Evolutionary conservation across 2,797 vertebrate genomes (phyloP).

Genomic region (Rhinatrema bivittatum): DNA sequence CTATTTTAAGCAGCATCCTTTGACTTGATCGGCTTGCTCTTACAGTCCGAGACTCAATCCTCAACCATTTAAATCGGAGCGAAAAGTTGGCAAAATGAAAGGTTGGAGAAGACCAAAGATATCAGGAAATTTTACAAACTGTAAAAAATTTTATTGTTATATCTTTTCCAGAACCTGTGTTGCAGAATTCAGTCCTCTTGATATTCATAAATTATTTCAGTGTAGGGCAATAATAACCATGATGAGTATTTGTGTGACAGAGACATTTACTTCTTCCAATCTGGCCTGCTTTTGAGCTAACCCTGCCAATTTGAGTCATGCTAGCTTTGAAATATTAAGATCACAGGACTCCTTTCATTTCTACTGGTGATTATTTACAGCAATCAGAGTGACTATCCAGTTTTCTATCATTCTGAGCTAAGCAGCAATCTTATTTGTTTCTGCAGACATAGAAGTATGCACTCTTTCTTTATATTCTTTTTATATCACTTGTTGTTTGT

Average conservation of each 20-base stretch:
- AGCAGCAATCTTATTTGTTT: no score
- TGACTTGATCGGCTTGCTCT: no score
- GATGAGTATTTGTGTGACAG: neutral
- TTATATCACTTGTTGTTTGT: no score
- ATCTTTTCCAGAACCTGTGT: conserved; percentile 12
- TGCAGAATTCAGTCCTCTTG: conserved; percentile 16
- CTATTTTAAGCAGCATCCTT: no score
- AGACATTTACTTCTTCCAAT: conserved; percentile 6
- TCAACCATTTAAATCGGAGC: neutral
- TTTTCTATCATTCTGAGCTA: no score
- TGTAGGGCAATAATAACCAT: neutral
- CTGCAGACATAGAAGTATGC: no score
- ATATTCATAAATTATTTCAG: conserved; percentile 26
- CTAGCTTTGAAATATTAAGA: conserved; percentile 1
- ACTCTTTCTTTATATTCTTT: neutral
- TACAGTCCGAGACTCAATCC: no score
- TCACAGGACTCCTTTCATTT: neutral
- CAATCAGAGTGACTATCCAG: neutral
- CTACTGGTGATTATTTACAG: neutral
- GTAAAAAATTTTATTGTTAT: conserved; percentile 16
- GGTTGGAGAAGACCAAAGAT: neutral
- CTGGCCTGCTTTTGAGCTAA: conserved; percentile 8
- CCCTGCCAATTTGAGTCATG: neutral
- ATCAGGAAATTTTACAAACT: conserved; percentile 13
- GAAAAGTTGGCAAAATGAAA: neutral